Base-by-base conservation (phyloP, 2,797 vertebrate genomes). In the Coilia nasus region DNA sequence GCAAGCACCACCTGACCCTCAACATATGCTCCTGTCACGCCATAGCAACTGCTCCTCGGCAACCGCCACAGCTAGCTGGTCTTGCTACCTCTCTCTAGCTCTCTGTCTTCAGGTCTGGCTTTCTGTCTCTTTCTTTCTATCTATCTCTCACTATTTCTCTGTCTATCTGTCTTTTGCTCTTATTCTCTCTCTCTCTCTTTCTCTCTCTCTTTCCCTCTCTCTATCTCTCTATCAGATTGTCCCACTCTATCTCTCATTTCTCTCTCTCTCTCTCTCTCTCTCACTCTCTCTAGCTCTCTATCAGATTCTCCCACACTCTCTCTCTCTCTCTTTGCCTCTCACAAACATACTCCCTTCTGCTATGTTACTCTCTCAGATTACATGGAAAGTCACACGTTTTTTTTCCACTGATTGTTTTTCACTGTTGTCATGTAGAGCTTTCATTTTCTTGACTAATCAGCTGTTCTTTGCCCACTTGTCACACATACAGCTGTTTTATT, bases 21-120 rank as follows among this genome's bases (percentile, higher is more conserved):
- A 83, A 84, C 86, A 89, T 84, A 85, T 88, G 87, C 84, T 89
- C 78, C 60, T 84, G 88, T 86, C 88, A 89, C 60, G 60, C 86
- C 83, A 89, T 5, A 12, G 64, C 41, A 83, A 86, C 86, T 81
- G 56, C 31, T 54, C 7, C 50, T 10, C 50, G 50, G 50, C 50
- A 54, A 54, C 50, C 50, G 9, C 9, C 7, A 54, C 50, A 54
- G 50, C 50, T 54, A 54, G 50, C 50, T 14, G 50, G 50, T 7
- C 50, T 9, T 54, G 50, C 50, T 54, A 2, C 9, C 50, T 54
- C 50, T 54, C 50, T 54, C 50, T 54, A 2, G 3, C 35, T 41
- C 35, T 41, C 35, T 41, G 2, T 41, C 35, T 41, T 5, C 5
- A 41, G 35, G 2, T 41, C 35, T 41, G 2, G 2, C 35, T 41